Percentiles rank a stretch among this genome's conserved stretches.
Evolutionary conservation across 2,797 vertebrate species (phyloP).

Genomic region (Borostomias antarcticus): DNA sequence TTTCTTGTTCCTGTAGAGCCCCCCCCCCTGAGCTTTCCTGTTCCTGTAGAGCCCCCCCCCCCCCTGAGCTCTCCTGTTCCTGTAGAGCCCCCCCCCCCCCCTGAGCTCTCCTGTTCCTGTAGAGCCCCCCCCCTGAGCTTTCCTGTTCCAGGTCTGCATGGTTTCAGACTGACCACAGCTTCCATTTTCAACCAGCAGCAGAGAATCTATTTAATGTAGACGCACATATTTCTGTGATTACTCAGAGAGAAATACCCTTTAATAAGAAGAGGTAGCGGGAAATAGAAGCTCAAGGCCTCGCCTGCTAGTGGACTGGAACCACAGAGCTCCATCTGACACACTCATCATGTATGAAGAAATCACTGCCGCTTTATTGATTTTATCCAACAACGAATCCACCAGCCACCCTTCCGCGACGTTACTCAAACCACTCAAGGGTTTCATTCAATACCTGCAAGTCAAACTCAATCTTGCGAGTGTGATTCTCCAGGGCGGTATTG

Average conservation of each 20-base stretch:
- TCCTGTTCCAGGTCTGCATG: conserved; percentile 39
- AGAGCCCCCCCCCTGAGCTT: conserved; percentile 34
- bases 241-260: conserved; percentile 31
- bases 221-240: conserved; percentile 36
- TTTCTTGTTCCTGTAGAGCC: conserved; percentile 28
- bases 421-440: not conserved
- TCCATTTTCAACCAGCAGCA: conserved; percentile 29
- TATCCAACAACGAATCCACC: not conserved
- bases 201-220: conserved; percentile 29
- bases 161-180: conserved; percentile 30
- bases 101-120: conserved; percentile 26
- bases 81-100: conserved; percentile 38
- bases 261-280: conserved; percentile 31
- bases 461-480: no score
- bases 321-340: conserved; percentile 36
- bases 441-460: not conserved
- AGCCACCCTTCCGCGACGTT: not conserved
- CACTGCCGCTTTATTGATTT: conserved; percentile 41
- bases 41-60: conserved; percentile 32
- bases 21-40: conserved; percentile 34
- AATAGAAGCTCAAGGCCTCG: conserved; percentile 28
- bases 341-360: conserved; percentile 42
- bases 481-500: no score
- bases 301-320: conserved; percentile 2
- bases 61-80: conserved; percentile 20